Evolutionary conservation across 2,888 invertebrate species (phyloP).

Genomic region (Athalia circularis): DNA sequence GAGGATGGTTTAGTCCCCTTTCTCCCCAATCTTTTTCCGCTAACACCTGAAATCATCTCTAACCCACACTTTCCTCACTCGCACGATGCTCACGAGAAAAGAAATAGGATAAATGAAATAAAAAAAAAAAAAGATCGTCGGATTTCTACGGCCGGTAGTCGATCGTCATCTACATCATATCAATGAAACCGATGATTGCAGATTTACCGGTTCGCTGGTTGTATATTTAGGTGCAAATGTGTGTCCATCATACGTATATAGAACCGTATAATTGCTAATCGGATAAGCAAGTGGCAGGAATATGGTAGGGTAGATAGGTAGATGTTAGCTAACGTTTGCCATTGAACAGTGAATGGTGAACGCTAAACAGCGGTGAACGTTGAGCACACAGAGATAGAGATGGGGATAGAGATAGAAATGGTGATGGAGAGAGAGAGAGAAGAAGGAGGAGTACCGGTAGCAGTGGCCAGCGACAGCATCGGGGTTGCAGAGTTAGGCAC

Average conservation of each 20-base stretch:
- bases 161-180: no score
- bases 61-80: background rate
- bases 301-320: no score
- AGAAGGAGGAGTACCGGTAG: no score
- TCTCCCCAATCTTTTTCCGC: background rate
- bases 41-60: background rate
- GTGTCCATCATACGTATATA: slow-evolving; percentile 2
- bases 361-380: slow-evolving; percentile 21
- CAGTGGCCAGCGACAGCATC: no score
- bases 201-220: background rate
- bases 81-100: background rate
- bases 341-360: slow-evolving; percentile 21
- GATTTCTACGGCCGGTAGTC: no score
- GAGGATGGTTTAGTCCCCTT: slow-evolving; percentile 4
- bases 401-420: background rate
- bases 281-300: slow-evolving; percentile 15
- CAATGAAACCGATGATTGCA: no score
- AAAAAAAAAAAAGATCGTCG: no score
- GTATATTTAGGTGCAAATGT: background rate
- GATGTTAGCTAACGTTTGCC: background rate
- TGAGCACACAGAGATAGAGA: slow-evolving; percentile 4
- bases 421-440: no score
- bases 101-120: background rate
- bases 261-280: background rate
- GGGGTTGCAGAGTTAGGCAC: slow-evolving; percentile 7